Evolutionary conservation across 2,888 invertebrate species (phyloP).

Genomic region (Atethmia centrago): DNA sequence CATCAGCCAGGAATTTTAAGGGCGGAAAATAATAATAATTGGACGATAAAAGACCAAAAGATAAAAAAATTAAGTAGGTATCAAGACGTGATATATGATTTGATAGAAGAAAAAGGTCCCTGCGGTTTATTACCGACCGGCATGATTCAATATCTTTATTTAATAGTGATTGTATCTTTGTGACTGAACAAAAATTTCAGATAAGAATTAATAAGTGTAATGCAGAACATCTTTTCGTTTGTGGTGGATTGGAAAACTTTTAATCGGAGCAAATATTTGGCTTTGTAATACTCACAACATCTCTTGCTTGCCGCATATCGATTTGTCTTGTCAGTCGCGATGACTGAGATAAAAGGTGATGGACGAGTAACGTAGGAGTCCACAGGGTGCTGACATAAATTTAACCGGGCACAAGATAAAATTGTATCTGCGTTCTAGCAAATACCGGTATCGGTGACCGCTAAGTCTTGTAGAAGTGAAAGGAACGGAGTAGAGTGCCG

Average conservation of each 20-base stretch:
- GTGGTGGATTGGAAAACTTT: conserved; percentile 67
- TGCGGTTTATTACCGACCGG: conserved; percentile 36
- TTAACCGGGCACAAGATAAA: conserved; percentile 79
- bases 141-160: conserved; percentile 25
- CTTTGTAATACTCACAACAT: conserved; percentile 84
- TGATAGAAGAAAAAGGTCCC: conserved; percentile 10
- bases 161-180: conserved; percentile 16
- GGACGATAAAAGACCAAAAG: neutral
- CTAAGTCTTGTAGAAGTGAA: conserved; percentile 80
- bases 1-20: conserved; percentile 2
- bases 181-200: conserved; percentile 7
- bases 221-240: conserved; percentile 16
- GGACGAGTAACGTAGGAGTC: conserved; percentile 88
- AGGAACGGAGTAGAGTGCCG: conserved; percentile 81
- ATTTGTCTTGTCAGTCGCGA: conserved; percentile 88
- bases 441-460: conserved; percentile 81
- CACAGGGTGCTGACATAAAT: conserved; percentile 88
- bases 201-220: conserved; percentile 23
- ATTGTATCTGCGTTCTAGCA: conserved; percentile 82
- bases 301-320: conserved; percentile 90
- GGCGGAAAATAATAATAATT: conserved; percentile 1
- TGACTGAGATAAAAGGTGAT: conserved; percentile 88
- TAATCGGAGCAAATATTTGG: conserved; percentile 78
- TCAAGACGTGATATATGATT: conserved; percentile 3
- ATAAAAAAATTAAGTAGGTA: neutral